Evolutionary conservation across 30 jellyfish, hydroid and myxozoan genomes (phyloP).

Genomic region (Hydractinia echinata): DNA sequence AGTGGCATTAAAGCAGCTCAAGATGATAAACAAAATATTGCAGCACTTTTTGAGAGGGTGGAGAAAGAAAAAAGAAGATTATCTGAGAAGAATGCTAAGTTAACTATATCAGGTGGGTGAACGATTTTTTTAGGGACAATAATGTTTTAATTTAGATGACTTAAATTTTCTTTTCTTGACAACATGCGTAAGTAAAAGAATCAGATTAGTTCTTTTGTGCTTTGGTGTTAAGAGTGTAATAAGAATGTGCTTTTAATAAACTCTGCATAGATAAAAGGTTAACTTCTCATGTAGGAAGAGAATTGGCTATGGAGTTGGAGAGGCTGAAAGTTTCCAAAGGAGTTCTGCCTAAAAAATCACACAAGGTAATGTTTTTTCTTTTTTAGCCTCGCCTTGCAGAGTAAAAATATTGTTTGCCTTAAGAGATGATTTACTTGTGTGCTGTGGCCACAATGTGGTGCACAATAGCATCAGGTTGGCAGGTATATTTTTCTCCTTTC

Average conservation of each 20-base stretch:
- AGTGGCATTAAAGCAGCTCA: constrained; percentile 20
- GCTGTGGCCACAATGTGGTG: too few species aligned
- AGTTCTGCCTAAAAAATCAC: constrained; percentile 43
- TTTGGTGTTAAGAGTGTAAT: background rate
- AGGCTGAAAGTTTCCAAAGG: constrained; percentile 61
- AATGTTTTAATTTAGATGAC: background rate
- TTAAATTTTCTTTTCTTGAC: background rate
- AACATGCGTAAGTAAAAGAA: background rate
- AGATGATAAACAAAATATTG: constrained; percentile 47
- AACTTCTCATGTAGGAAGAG: constrained; percentile 40
- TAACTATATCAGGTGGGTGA: constrained; percentile 65
- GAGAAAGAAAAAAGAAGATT: constrained; percentile 80
- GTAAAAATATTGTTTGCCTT: too few species aligned
- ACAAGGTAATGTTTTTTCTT: constrained; percentile 16
- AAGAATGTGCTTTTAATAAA: too few species aligned
- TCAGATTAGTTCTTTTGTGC: background rate
- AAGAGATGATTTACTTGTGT: too few species aligned
- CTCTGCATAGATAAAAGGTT: too few species aligned
- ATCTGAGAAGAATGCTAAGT: constrained; percentile 75
- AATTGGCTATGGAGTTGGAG: constrained; percentile 79
- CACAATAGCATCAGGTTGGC: too few species aligned
- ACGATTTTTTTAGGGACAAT: background rate
- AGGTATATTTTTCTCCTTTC: too few species aligned
- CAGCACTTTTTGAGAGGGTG: constrained; percentile 55
- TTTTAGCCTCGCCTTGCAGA: too few species aligned